Base-by-base conservation (phyloP, 2,888 invertebrate genomes). In the Zeuzera pyrina region DNA sequence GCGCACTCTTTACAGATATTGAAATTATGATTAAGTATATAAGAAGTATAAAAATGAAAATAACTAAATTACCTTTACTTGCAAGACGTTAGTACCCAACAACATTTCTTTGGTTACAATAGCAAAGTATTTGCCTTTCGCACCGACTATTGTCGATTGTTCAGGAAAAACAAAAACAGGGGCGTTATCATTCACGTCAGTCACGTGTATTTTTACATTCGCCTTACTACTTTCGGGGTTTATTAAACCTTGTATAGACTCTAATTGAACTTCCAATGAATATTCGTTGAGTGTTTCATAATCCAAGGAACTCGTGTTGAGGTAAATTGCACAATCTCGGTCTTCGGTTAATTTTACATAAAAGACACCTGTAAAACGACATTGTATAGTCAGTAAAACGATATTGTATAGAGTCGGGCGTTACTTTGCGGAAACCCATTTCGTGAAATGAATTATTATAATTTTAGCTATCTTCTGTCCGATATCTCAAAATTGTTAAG, bases 161-260 rank as follows among this genome's bases (percentile, higher is more conserved):
- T 87, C 86, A 1, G 91, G 90, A 51, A 91, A 92, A 0, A 91
- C 69, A 60, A 97, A 97, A 47, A 88, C 85, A 0, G 97, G 97
- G 1, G 87, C 85, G 63, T 97, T 96, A 61, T 97, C 97, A 61
- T 97, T 97, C 1, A 93, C 89, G 63, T 97, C 97, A 0, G 88
- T 81, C 0, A 97, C 91, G 42, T 92, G 91, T 0, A 97, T 88
- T 41, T 91, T 91, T 0, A 97, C 88, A 49, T 87, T 87, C 0
- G 93, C 90, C 12, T 87, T 86, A 48, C 90, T 91, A 41, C 88
- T 88, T 23, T 90, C 89, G 0, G 91, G 91, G 66, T 93, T 94
- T 14, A 94, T 88, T 3, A 92, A 86, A 2, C 94, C 94, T 41
- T 92, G 89, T 15, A 93, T 85, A 0, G 95, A 93, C 43, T 91